phyloP scores from a whole-genome alignment of 2,113 vertebrate species.

The Zapus hudsonius region DNA sequence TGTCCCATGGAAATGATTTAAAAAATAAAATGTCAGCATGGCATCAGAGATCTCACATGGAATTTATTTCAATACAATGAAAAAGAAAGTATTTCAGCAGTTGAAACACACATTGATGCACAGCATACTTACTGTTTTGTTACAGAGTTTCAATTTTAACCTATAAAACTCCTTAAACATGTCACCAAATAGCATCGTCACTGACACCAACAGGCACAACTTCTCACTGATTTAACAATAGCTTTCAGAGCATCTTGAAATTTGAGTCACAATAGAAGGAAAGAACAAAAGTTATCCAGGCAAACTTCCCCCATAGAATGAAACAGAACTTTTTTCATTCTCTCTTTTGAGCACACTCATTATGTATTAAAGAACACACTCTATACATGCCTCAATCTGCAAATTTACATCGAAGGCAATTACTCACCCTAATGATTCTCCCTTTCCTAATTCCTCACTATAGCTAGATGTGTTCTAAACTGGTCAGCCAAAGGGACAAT shows the following conservation, averaged over 20 bases:
- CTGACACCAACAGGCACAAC: background rate
- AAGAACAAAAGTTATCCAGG: background rate
- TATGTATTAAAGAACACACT: background rate
- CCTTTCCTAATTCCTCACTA: background rate
- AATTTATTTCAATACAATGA: background rate
- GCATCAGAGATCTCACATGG: too few species aligned
- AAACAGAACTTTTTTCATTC: background rate
- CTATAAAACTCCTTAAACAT: background rate
- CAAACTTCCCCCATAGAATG: background rate
- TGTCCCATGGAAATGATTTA: background rate
- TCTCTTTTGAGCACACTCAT: background rate
- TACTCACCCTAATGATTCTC: background rate
- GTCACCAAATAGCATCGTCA: background rate
- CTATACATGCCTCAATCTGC: background rate
- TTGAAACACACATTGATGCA: background rate
- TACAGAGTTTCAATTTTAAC: constrained; percentile 9
- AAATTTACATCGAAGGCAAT: background rate
- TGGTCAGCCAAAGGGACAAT: background rate
- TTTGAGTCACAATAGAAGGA: background rate
- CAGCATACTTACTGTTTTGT: background rate
- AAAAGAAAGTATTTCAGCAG: background rate
- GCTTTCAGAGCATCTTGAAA: background rate
- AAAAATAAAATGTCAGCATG: background rate
- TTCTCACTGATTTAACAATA: background rate
- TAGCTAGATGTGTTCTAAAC: background rate